Conservation (phyloP, 2,797 vertebrate species). For the Cryptoprocta ferox region DNA sequence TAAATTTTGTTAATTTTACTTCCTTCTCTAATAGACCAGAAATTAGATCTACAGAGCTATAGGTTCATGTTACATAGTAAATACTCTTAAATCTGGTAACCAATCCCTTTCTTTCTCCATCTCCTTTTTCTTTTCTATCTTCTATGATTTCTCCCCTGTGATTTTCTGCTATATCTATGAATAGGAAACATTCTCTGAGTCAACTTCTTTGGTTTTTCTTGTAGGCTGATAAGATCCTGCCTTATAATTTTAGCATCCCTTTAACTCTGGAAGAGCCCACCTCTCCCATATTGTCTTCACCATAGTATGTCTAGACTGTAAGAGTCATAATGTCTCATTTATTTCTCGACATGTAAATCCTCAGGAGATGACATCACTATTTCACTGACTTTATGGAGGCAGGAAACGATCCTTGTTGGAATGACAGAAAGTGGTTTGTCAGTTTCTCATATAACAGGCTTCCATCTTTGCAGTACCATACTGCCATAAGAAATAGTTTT, state of each 20-base stretch:
- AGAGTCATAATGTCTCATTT: background rate
- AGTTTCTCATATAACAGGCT: background rate
- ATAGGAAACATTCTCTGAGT: background rate
- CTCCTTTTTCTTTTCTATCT: background rate
- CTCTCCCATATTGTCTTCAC: background rate
- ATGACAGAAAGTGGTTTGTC: background rate
- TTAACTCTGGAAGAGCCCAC: background rate
- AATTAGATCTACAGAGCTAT: background rate
- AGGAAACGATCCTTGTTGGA: background rate
- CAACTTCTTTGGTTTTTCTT: background rate
- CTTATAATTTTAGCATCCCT: background rate
- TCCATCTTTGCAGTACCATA: background rate
- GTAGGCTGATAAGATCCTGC: background rate
- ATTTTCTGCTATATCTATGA: background rate
- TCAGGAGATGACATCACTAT: background rate
- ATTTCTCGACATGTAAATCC: background rate
- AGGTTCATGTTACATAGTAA: background rate
- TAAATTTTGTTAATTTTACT: background rate
- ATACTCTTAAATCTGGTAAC: background rate
- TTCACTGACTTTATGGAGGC: background rate
- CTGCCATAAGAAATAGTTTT: background rate
- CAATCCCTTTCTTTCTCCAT: background rate
- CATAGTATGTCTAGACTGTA: background rate
- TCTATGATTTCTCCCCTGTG: accelerated
- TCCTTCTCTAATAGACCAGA: background rate